Evolutionary conservation across 2,888 invertebrate species (phyloP).

Genomic region (Acanthosepion pharaonis): DNA sequence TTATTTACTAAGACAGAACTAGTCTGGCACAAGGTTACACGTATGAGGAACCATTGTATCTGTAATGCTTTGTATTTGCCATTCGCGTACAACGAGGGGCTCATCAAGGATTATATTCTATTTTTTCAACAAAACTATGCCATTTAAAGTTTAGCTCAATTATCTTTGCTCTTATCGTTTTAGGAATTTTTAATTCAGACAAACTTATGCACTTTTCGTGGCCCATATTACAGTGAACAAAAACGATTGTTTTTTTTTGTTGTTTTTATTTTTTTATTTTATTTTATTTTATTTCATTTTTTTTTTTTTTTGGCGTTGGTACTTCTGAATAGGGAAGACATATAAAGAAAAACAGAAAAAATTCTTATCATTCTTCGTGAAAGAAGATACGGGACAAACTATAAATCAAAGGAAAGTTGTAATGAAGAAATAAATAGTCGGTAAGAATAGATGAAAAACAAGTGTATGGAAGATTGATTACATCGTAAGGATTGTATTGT

Average conservation of each 20-base stretch:
- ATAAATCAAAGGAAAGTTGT: constrained; percentile 22
- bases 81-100: no score
- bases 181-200: not conserved
- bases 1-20: no score
- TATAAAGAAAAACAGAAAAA: not conserved
- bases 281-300: no score
- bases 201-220: not conserved
- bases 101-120: no score
- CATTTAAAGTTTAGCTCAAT: no score
- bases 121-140: no score
- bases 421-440: not conserved
- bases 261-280: not conserved
- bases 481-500: not conserved
- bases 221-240: not conserved
- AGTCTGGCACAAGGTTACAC: no score
- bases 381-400: not conserved
- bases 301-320: not conserved
- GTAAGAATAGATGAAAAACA: not conserved
- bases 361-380: not conserved
- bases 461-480: not conserved
- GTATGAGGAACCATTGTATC: no score
- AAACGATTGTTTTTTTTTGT: not conserved
- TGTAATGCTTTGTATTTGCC: no score
- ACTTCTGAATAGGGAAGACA: not conserved
- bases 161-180: not conserved